Conservation (phyloP, 2,888 invertebrate species). For the Cenopis cana region DNA sequence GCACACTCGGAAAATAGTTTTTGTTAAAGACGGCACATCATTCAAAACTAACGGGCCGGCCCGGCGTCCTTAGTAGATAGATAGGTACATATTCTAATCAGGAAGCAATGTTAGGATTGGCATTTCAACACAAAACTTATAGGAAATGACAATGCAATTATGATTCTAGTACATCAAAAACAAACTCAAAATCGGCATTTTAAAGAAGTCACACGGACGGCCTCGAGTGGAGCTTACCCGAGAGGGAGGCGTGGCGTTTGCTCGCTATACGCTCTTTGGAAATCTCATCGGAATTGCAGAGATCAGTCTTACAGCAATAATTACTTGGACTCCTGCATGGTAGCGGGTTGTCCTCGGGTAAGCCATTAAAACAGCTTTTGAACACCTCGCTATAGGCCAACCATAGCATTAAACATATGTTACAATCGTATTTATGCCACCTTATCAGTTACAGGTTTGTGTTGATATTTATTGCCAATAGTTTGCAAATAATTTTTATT, state of each 20-base stretch:
- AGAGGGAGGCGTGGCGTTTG: conserved; percentile 62
- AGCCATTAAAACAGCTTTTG: conserved; percentile 85
- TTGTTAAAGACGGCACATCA: conserved; percentile 80
- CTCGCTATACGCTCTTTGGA: conserved; percentile 67
- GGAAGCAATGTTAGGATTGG: conserved; percentile 77
- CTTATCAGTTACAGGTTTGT: conserved; percentile 59
- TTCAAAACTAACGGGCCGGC: conserved; percentile 68
- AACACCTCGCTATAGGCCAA: conserved; percentile 76
- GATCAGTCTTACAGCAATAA: conserved; percentile 78
- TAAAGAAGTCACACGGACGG: conserved; percentile 72
- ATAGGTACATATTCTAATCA: conserved; percentile 77
- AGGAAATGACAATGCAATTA: conserved; percentile 76
- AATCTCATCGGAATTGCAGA: conserved; percentile 77
- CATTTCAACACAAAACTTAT: conserved; percentile 82
- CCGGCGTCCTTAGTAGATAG: conserved; percentile 74
- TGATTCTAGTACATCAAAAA: conserved; percentile 77
- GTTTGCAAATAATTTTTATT: conserved; percentile 45
- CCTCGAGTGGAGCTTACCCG: conserved; percentile 77
- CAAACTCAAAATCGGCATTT: conserved; percentile 77
- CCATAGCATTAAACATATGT: conserved; percentile 70
- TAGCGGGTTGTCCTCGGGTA: conserved; percentile 83
- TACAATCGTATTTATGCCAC: conserved; percentile 57
- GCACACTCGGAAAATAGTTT: conserved; percentile 80
- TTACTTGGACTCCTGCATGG: conserved; percentile 71
- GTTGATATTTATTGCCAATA: conserved; percentile 75